Base-by-base conservation (phyloP, 1,140 invertebrate genomes). In the Mamestra configurata region DNA sequence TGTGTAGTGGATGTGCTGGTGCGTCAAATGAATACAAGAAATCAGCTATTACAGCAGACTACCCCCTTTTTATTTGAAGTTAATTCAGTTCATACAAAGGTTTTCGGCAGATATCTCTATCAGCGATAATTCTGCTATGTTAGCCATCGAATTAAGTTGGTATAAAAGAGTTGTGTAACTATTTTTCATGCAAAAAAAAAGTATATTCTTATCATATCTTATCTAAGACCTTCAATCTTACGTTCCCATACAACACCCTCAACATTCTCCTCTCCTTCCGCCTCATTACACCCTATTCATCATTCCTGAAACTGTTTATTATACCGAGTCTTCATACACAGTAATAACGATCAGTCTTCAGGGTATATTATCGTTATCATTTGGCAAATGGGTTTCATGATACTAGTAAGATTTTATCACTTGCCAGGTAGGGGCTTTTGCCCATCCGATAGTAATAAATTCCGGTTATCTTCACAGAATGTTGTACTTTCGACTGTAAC, bases 331-430 rank as follows among this genome's bases (percentile, higher is more conserved):
- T 40, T 18, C 31, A 64, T 10, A 64, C 31, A 37, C 18, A 35
- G 59, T 20, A 64, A 64, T 40, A 64, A 64, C 31, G 5, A 64
- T 64, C 35, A 64, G 31, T 64, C 59, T 20, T 37, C 43, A 18
- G n/a, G 10, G 4, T 8, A 64, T 64, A 40, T 40, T 20, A 20
- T 31, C 35, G n/a, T 64, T 64, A 64, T 64, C 59, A 64, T 64
- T 64, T 37, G 35, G 15, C 31, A 7, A 40, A 37, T 37, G 59
- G 31, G 22, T 57, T 64, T 64, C 31, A 64, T 40, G 35, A 37
- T 37, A 35, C 11, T 20, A 37, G 35, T 64, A 64, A 64, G 59
- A 64, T 64, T 64, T 64, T 64, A 64, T 64, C 59, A 40, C 57
- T 61, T 6, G 22, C n/a, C 59, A 37, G 59, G 59, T 64, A 64